Conservation (phyloP, 2,888 invertebrate genomes). For the Zonitis immaculata region DNA sequence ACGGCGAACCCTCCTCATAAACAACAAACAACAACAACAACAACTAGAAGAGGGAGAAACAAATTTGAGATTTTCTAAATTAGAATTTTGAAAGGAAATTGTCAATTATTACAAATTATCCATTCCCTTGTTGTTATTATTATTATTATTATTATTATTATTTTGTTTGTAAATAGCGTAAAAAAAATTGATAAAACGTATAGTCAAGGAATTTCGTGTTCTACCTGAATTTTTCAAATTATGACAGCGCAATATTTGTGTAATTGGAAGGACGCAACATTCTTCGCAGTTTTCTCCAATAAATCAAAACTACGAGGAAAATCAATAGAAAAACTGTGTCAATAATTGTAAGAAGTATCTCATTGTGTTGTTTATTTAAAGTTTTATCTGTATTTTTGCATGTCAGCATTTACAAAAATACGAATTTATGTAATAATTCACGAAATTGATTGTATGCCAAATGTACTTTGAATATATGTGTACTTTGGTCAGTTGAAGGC, state of each 20-base stretch:
- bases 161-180: no score
- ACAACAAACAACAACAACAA: not conserved
- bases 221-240: no score
- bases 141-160: no score
- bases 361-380: not conserved
- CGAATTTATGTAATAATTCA: not conserved
- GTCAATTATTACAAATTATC: no score
- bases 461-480: not conserved
- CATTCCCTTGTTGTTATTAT: no score
- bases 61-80: not conserved
- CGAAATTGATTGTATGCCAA: not conserved
- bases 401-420: not conserved
- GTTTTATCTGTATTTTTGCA: not conserved
- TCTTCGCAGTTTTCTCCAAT: no score
- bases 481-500: not conserved
- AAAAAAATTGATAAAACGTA: no score
- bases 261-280: no score
- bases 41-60: no score
- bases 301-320: no score
- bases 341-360: not conserved
- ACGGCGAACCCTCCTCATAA: constrained; percentile 34
- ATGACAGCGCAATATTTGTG: no score
- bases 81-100: not conserved
- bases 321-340: not conserved
- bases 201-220: no score